Conservation (phyloP, 2,888 invertebrate species). For the Cephus pygmeus region DNA sequence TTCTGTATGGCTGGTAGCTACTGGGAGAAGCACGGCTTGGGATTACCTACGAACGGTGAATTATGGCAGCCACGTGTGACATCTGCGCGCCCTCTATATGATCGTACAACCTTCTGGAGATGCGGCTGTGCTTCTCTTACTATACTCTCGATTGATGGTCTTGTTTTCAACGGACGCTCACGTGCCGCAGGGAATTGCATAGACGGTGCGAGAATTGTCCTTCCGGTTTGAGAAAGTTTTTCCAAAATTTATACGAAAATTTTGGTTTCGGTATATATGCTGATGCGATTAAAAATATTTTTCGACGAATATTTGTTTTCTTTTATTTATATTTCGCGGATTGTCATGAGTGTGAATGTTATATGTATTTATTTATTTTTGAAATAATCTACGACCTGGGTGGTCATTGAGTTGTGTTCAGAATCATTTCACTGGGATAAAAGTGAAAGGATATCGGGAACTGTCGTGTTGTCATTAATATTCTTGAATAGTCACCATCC, state of each 20-base stretch:
- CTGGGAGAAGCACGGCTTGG: background rate
- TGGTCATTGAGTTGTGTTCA: background rate
- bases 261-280: rapidly evolving
- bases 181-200: background rate
- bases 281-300: background rate
- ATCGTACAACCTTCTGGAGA: slow-evolving; percentile 9
- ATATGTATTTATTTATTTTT: background rate
- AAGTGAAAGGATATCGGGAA: background rate
- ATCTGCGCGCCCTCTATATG: slow-evolving; percentile 16
- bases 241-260: background rate
- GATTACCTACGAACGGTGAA: slow-evolving; percentile 14
- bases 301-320: too few relatives aligned
- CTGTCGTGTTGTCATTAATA: slow-evolving; percentile 7
- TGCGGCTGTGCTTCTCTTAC: slow-evolving; percentile 6
- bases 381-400: background rate
- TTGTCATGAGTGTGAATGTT: too few relatives aligned
- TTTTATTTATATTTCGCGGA: too few relatives aligned
- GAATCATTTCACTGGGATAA: background rate
- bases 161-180: slow-evolving; percentile 17
- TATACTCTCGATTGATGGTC: slow-evolving; percentile 16
- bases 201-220: background rate
- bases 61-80: slow-evolving; percentile 23
- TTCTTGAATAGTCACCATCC: slow-evolving; percentile 2
- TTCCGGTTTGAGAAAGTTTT: background rate
- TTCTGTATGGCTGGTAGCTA: background rate